phyloP scores from a whole-genome alignment of 2,797 vertebrate genomes.

The Coreius guichenoti region DNA sequence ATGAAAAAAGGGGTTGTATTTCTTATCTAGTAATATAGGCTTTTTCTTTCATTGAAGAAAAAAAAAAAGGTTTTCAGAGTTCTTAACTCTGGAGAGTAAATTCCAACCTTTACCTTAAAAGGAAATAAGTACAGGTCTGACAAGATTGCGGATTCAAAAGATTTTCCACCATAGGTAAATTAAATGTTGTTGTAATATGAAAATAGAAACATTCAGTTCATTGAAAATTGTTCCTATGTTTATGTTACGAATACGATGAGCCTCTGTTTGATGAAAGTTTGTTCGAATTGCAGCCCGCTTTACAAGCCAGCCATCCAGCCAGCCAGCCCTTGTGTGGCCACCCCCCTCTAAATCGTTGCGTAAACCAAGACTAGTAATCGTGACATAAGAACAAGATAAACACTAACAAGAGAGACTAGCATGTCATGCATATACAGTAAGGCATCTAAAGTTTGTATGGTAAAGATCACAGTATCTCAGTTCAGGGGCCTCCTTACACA shows the following conservation, averaged over 20 bases:
- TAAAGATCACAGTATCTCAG: slow-evolving; percentile 98
- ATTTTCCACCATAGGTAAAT: slow-evolving; percentile 75
- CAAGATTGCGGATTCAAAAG: slow-evolving; percentile 71
- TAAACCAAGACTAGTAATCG: slow-evolving; percentile 88
- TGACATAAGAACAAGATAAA: slow-evolving; percentile 76
- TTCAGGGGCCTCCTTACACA: slow-evolving; percentile 91
- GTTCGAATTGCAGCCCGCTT: slow-evolving; percentile 66
- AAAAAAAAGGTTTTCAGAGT: slow-evolving; percentile 72
- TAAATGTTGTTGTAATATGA: slow-evolving; percentile 70
- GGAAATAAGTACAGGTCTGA: slow-evolving; percentile 77
- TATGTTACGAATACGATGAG: slow-evolving; percentile 76
- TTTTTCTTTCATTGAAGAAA: slow-evolving; percentile 72
- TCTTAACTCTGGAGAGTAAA: slow-evolving; percentile 76
- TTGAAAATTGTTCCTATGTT: slow-evolving; percentile 78
- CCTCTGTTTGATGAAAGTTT: slow-evolving; percentile 67
- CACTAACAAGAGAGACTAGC: slow-evolving; percentile 85
- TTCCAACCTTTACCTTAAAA: slow-evolving; percentile 75
- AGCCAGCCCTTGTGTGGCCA: slow-evolving; percentile 87
- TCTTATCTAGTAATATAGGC: slow-evolving; percentile 80
- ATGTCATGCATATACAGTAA: slow-evolving; percentile 99
- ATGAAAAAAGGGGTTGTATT: slow-evolving; percentile 81
- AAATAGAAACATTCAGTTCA: slow-evolving; percentile 74
- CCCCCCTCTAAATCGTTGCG: slow-evolving; percentile 72
- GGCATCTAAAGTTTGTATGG: slow-evolving; percentile 94
- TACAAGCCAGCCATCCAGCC: slow-evolving; percentile 75